Conservation (phyloP, 2,113 vertebrate genomes). For the Tetrax tetrax region DNA sequence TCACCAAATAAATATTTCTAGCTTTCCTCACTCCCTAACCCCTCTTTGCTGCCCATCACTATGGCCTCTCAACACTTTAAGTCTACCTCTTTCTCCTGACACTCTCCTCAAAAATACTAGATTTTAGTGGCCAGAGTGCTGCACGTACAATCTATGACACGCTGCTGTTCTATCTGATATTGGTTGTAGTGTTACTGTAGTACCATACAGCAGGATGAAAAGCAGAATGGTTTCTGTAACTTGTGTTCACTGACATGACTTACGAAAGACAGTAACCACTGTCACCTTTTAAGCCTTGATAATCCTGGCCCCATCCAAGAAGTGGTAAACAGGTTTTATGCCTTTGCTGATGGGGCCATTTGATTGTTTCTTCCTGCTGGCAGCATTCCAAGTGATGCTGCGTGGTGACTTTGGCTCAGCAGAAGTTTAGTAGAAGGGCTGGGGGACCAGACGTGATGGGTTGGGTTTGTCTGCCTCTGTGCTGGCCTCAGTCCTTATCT, state of each 20-base stretch:
- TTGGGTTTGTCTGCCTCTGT: background rate
- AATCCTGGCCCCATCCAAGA: background rate
- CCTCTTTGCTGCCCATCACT: background rate
- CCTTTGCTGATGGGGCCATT: background rate
- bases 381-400: background rate
- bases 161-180: background rate
- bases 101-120: background rate
- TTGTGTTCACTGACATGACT: background rate
- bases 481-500: background rate
- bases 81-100: background rate
- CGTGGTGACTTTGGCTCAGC: background rate
- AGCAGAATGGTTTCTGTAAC: background rate
- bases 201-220: background rate
- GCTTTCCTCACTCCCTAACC: background rate
- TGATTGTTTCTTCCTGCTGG: background rate
- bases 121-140: background rate
- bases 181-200: background rate
- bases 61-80: background rate
- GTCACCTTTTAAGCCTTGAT: background rate
- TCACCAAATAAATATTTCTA: background rate
- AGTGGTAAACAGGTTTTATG: background rate
- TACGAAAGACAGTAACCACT: background rate
- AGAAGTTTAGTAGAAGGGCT: background rate
- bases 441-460: accelerated
- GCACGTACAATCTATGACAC: accelerated